Base-by-base conservation (phyloP, 2,888 invertebrate species). In the Ctenicera cuprea region DNA sequence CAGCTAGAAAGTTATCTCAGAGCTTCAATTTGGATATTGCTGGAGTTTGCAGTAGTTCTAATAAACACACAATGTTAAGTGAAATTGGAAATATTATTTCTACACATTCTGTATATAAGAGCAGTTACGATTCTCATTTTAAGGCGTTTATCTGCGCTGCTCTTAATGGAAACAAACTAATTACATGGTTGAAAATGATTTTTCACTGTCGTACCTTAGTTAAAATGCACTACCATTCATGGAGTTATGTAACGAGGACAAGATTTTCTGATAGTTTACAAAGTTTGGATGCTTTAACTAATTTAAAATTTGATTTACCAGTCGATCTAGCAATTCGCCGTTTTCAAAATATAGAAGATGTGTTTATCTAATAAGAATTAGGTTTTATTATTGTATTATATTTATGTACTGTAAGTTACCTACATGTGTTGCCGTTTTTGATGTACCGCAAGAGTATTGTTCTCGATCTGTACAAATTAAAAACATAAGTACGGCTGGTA, bases 81-180 rank as follows among this genome's bases (percentile, higher is more conserved):
- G 94, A 95, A 45, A 95, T 99, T 76, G 98, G 98, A 50, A 95
- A 94, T 84, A 97, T 99, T 76, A 91, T 97, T 69, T 92, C 95
- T 12, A 94, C 96, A 33, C 99, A 99, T 87, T 92, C 93, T 8
- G 95, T 95, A 0, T 96, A 98, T 82, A 98, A 98, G 86, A 90
- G 99, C 81, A 97, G 97, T 83, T 94, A 92, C 77, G 99, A 99
- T 89, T 95, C 99, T 16, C 98, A 98, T 88, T 98, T 99, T 84
- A 99, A 99, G 87, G 99, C 99, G 0, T 97, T 99, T 85, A 91
- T 99, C 63, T 99, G 98, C 87, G 94, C 97, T 30, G 99, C 96
- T 30, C 89, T 99, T 52, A 99, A 99, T 88, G 92, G 94, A 66
- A 95, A 95, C 83, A 96, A 97, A 87, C 89, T 99, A 80, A 96